Percentiles rank a stretch among this genome's conserved stretches.
phyloP scores from a whole-genome alignment of 2,888 invertebrate species.

The Phortica okadai region DNA sequence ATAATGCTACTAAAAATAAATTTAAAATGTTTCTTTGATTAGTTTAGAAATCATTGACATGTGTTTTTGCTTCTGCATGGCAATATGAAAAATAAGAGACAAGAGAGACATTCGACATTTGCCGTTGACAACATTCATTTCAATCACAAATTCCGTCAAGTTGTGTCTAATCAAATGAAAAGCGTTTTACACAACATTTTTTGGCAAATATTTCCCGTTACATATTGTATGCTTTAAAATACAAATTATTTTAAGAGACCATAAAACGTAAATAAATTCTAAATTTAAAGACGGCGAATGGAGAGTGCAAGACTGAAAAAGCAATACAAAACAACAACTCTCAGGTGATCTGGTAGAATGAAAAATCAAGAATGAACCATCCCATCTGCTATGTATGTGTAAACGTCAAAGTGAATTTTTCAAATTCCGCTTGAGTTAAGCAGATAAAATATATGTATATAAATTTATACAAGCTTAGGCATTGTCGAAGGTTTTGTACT shows the following conservation, averaged over 20 bases:
- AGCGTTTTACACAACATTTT: conserved; percentile 4
- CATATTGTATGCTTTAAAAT: not conserved
- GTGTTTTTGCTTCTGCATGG: not conserved
- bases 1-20: not conserved
- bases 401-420: conserved; percentile 63
- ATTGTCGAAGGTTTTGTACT: too few relatives aligned
- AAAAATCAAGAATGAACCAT: not conserved
- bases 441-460: conserved; percentile 30
- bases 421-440: conserved; percentile 64
- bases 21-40: conserved; percentile 6
- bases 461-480: not conserved
- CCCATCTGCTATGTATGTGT: conserved; percentile 62
- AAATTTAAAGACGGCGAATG: not conserved
- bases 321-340: not conserved
- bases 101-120: too few relatives aligned
- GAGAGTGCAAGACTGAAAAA: not conserved
- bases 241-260: not conserved
- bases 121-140: too few relatives aligned
- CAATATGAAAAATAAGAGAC: too few relatives aligned
- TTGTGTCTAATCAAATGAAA: conserved; percentile 16
- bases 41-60: not conserved
- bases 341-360: not conserved
- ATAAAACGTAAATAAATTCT: not conserved
- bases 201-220: not conserved
- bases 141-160: too few relatives aligned